These are phyloP conservation scores for Hystrix cristata DNA, from an alignment of 2,113 vertebrate species.

Conservation along the genomic window DNA sequence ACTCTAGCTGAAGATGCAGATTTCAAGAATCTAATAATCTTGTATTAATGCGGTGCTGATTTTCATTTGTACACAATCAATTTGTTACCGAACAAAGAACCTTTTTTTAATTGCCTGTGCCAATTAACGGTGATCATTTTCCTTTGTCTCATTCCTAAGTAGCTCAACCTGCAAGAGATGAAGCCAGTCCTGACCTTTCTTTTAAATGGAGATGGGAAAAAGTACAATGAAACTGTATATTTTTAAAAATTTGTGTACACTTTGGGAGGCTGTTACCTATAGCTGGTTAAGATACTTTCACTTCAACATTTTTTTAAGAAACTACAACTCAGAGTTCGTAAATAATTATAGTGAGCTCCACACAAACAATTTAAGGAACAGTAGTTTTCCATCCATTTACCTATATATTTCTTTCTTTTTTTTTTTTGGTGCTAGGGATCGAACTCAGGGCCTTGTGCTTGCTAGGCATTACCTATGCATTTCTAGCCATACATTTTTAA, in stretches of 20 bases:
- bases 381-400: not conserved
- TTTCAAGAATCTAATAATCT: slow-evolving; percentile 74
- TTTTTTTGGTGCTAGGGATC: not conserved
- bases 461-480: no score
- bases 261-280: not conserved
- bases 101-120: slow-evolving; percentile 79
- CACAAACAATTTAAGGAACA: slow-evolving; percentile 28
- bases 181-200: slow-evolving; percentile 63
- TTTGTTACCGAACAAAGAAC: slow-evolving; percentile 80
- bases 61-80: slow-evolving; percentile 80
- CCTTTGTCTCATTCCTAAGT: slow-evolving; percentile 68
- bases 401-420: not conserved
- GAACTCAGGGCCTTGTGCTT: no score
- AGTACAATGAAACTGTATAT: not conserved
- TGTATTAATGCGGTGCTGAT: slow-evolving; percentile 56
- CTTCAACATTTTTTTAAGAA: not conserved
- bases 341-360: not conserved
- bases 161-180: slow-evolving; percentile 26
- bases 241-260: slow-evolving; percentile 10
- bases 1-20: slow-evolving; percentile 48
- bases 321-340: not conserved
- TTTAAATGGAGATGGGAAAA: slow-evolving; percentile 50
- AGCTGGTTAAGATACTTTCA: not conserved
- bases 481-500: not conserved
- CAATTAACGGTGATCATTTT: slow-evolving; percentile 76